Percentiles rank a stretch among this genome's conserved stretches.
Evolutionary conservation across 2,113 vertebrate species (phyloP).

Genomic region (Ageneiosus marmoratus): DNA sequence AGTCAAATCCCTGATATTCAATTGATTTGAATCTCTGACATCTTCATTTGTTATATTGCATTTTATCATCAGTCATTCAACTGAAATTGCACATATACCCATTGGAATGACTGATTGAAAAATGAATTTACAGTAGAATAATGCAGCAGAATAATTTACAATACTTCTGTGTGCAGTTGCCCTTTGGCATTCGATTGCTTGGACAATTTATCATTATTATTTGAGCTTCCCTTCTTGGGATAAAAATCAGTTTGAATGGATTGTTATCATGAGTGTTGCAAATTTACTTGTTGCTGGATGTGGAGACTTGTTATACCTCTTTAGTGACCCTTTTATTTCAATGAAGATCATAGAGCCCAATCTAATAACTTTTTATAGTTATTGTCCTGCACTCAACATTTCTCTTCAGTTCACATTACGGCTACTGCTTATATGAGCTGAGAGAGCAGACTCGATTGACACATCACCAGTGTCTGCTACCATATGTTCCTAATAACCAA

Average conservation of each 20-base stretch:
- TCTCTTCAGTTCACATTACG: neutral
- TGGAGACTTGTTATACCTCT: neutral
- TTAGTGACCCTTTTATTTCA: neutral
- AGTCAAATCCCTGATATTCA: conserved; percentile 2
- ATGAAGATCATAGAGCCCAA: neutral
- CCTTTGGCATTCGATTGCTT: conserved; percentile 7
- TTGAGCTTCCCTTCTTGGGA: neutral
- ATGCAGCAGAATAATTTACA: conserved; percentile 17
- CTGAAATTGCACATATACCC: neutral
- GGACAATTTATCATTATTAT: neutral
- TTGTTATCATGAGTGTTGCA: neutral
- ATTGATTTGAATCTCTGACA: conserved; percentile 3
- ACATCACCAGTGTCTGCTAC: neutral
- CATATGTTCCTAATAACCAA: neutral
- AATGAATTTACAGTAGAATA: conserved; percentile 15
- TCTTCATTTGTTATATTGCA: conserved; percentile 13
- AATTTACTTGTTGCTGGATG: neutral
- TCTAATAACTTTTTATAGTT: neutral
- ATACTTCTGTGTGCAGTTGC: conserved; percentile 14
- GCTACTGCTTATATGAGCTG: neutral
- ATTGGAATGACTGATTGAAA: conserved; percentile 18
- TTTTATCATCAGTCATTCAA: conserved; percentile 6
- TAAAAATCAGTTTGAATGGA: neutral
- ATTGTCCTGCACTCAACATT: neutral
- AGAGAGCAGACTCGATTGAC: neutral